A percentile compares a stretch with the other conserved stretches of the same genome.
phyloP scores from a whole-genome alignment of 2,113 vertebrate species.

The Pseudorhombus dupliciocellatus region DNA sequence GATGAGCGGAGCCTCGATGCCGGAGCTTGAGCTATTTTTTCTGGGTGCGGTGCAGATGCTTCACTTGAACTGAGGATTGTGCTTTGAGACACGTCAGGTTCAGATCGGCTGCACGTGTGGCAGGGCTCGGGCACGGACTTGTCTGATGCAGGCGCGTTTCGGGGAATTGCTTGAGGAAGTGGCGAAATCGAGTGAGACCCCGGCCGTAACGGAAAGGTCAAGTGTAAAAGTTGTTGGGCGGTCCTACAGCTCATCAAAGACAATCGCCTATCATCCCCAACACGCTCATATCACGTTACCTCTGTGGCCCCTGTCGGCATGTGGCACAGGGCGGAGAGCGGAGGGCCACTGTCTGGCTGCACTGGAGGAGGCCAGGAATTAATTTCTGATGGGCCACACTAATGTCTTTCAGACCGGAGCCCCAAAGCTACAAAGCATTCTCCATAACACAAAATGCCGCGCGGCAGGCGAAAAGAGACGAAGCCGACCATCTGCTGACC shows the following conservation, averaged over 20 bases:
- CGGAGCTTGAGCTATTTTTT: not conserved
- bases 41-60: conserved; percentile 9
- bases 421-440: conserved; percentile 70
- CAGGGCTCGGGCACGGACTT: not conserved
- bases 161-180: conserved; percentile 56
- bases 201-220: conserved; percentile 67
- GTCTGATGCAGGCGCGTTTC: conserved; percentile 9
- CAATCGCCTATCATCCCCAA: conserved; percentile 69
- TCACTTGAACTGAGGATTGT: conserved; percentile 30
- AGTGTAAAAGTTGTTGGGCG: conserved; percentile 70
- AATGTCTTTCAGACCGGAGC: conserved; percentile 80
- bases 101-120: conserved; percentile 34
- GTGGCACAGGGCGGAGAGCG: conserved; percentile 51
- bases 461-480: conserved; percentile 64
- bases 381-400: conserved; percentile 77
- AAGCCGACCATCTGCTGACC: conserved; percentile 80
- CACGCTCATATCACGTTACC: conserved; percentile 67
- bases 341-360: conserved; percentile 56
- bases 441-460: conserved; percentile 67
- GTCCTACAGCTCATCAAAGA: conserved; percentile 68
- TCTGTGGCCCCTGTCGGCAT: conserved; percentile 69
- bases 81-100: conserved; percentile 20
- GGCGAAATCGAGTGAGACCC: conserved; percentile 44
- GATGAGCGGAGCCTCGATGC: conserved; percentile 21
- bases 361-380: conserved; percentile 74